Evolutionary conservation across 2,888 invertebrate species (phyloP).

Genomic region (Tachina grossa): DNA sequence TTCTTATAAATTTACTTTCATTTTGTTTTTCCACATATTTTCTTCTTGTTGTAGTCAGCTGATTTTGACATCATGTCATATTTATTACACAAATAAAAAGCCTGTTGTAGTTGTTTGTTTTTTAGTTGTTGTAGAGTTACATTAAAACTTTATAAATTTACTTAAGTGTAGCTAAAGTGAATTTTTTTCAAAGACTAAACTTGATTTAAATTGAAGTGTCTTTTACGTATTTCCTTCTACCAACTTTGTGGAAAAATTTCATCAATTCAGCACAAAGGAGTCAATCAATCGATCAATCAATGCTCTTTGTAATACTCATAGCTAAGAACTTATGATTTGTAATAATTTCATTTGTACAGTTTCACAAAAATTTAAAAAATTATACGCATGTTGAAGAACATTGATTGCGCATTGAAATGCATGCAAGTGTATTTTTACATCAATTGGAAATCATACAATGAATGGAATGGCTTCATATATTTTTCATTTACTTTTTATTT

Average conservation of each 20-base stretch:
- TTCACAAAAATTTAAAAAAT: not conserved
- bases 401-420: constrained; percentile 14
- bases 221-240: not conserved
- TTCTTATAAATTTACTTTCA: not conserved
- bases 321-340: not conserved
- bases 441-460: constrained; percentile 4
- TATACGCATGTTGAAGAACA: not conserved
- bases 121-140: too few relatives aligned
- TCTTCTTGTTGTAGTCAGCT: too few relatives aligned
- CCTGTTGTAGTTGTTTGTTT: too few relatives aligned
- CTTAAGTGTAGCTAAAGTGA: too few relatives aligned
- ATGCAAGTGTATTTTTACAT: constrained; percentile 5
- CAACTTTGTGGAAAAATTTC: not conserved
- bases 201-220: not conserved
- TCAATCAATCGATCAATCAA: not conserved
- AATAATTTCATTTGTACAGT: not conserved
- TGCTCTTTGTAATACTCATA: not conserved
- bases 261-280: not conserved
- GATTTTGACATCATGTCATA: too few relatives aligned
- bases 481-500: constrained; percentile 11
- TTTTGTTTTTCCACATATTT: too few relatives aligned
- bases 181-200: not conserved
- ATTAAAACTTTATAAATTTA: too few relatives aligned
- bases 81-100: too few relatives aligned
- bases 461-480: constrained; percentile 2